Evolutionary conservation across 2,113 vertebrate species (phyloP).

Genomic region (Ornithorhynchus anatinus): DNA sequence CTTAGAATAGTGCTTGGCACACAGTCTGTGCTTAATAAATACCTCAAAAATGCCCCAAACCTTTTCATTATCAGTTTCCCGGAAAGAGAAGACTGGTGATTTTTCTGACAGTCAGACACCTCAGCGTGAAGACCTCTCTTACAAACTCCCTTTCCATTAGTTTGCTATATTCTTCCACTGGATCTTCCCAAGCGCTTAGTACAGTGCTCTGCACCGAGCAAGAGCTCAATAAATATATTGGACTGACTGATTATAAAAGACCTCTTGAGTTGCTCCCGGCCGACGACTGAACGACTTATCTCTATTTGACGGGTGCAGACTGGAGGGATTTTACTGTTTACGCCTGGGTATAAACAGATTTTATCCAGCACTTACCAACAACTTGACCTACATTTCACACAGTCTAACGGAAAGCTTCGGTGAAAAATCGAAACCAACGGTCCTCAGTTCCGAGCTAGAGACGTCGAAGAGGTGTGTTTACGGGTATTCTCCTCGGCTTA

Average conservation of each 20-base stretch:
- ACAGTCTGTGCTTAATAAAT: too few relatives aligned
- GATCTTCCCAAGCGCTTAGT: not conserved
- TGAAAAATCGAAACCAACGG: slow-evolving; percentile 9
- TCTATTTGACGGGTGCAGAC: slow-evolving; percentile 1
- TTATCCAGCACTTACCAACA: slow-evolving; percentile 26
- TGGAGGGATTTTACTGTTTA: slow-evolving; percentile 21
- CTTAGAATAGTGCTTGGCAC: too few relatives aligned
- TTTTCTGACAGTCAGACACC: too few relatives aligned
- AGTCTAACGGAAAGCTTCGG: not conserved
- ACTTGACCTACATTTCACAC: slow-evolving; percentile 45
- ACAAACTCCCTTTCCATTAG: too few relatives aligned
- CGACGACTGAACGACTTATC: not conserved
- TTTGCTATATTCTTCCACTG: too few relatives aligned
- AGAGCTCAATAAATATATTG: not conserved
- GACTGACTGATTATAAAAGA: not conserved
- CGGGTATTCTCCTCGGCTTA: slow-evolving; percentile 34
- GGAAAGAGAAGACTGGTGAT: too few relatives aligned
- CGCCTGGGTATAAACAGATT: slow-evolving; percentile 36
- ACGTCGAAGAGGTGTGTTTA: slow-evolving; percentile 27
- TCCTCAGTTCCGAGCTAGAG: not conserved
- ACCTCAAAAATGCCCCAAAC: too few relatives aligned
- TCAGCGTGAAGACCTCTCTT: too few relatives aligned
- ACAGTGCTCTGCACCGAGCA: not conserved
- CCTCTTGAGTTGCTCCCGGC: too few relatives aligned
- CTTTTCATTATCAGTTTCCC: too few relatives aligned